Evolutionary conservation across 2,797 vertebrate genomes (phyloP).

Genomic region (Botia almorhae): DNA sequence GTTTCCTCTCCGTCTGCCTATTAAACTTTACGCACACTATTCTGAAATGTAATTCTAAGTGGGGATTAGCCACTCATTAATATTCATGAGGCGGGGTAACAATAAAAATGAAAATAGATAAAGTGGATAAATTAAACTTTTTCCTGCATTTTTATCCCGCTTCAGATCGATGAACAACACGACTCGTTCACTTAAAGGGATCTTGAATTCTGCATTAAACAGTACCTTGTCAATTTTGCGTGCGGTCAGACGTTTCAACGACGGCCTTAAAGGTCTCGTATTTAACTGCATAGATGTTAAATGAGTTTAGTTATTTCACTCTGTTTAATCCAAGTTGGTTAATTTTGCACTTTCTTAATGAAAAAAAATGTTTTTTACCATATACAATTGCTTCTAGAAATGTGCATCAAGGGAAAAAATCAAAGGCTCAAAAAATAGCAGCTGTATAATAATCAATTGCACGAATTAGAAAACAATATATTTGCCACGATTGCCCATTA

Average conservation of each 20-base stretch:
- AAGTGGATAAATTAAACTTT: slow-evolving; percentile 72
- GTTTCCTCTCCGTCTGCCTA: slow-evolving; percentile 67
- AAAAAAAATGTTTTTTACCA: background rate
- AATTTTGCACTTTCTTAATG: background rate
- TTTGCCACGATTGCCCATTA: background rate
- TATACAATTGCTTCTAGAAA: background rate
- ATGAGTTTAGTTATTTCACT: slow-evolving; percentile 11
- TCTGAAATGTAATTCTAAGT: slow-evolving; percentile 84
- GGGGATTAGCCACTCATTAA: slow-evolving; percentile 81
- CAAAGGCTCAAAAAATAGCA: background rate
- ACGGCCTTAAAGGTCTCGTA: background rate
- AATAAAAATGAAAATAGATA: slow-evolving; percentile 71
- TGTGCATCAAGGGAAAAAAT: background rate
- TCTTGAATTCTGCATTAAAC: slow-evolving; percentile 28
- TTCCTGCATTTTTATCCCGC: slow-evolving; percentile 37
- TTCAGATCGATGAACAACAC: slow-evolving; percentile 35
- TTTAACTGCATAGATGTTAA: background rate
- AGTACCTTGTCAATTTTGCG: background rate
- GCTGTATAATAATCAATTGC: background rate
- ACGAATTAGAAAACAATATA: background rate
- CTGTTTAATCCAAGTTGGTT: background rate
- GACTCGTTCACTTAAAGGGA: slow-evolving; percentile 5
- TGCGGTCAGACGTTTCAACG: background rate
- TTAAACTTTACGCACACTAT: slow-evolving; percentile 82
- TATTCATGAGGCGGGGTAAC: slow-evolving; percentile 80